A percentile compares a stretch with the other conserved stretches of the same genome.
Conservation (phyloP, 64 coral and sea anemone genomes). For the Catalaphyllia jardinei region DNA sequence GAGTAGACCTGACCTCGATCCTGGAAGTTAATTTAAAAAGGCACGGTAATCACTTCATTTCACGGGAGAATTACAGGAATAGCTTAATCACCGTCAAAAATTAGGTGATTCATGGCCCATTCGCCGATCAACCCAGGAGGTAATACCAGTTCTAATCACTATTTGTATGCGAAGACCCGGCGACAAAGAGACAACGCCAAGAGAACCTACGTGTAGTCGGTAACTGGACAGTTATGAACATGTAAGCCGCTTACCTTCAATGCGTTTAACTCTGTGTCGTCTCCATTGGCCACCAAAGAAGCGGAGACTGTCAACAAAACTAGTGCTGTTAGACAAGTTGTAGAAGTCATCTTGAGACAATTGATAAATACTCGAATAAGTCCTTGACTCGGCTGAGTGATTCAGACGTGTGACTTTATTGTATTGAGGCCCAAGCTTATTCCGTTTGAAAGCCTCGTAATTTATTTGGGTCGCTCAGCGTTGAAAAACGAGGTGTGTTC, state of each 20-base stretch:
- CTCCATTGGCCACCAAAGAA: not conserved
- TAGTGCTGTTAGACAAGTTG: slow-evolving; percentile 1
- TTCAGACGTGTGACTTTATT: not conserved
- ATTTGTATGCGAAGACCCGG: not conserved
- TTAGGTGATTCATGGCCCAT: not conserved
- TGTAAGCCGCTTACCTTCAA: slow-evolving; percentile 8
- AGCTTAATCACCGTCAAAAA: not conserved
- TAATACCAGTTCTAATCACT: not conserved
- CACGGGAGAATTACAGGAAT: not conserved
- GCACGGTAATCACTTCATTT: not conserved
- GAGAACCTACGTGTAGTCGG: not conserved
- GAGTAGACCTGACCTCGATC: not conserved
- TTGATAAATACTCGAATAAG: slow-evolving; percentile 22
- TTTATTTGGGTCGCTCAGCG: not conserved
- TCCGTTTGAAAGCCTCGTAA: not conserved
- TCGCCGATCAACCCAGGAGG: not conserved
- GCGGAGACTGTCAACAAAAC: slow-evolving; percentile 15
- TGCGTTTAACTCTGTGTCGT: not conserved
- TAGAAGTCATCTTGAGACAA: slow-evolving; percentile 46
- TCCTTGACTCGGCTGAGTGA: not conserved
- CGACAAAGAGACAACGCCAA: not conserved
- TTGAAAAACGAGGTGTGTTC: slow-evolving; percentile 4
- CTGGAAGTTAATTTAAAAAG: not conserved
- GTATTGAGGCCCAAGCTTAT: not conserved
- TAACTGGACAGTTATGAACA: not conserved